Conservation (phyloP, 2,797 vertebrate genomes). For the Toxotes lorentzi region DNA sequence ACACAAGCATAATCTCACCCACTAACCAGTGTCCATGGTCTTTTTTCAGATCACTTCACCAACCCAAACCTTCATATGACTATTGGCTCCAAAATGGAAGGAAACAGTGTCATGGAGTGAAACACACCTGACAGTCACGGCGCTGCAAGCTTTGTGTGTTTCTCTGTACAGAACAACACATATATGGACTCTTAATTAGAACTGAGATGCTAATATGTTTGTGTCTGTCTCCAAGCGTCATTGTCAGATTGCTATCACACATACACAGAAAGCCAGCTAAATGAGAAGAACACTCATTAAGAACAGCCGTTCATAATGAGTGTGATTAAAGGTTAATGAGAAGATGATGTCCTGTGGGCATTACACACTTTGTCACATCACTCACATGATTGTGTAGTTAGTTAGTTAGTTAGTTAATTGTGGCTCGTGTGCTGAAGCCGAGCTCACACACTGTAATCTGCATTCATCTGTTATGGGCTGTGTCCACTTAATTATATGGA, state of each 20-base stretch:
- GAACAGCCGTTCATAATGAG: constrained; percentile 24
- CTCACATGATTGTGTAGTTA: neutral
- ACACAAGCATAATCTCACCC: neutral
- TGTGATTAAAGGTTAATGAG: constrained; percentile 45
- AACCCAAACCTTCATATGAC: constrained; percentile 68
- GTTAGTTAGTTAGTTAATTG: neutral
- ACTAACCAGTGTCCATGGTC: neutral
- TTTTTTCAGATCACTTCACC: constrained; percentile 84
- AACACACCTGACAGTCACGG: constrained; percentile 1
- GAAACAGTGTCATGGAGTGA: constrained; percentile 44
- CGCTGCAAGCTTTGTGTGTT: neutral
- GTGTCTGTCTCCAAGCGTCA: neutral
- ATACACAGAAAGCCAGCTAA: neutral
- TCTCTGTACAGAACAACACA: neutral
- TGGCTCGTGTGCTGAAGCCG: neutral
- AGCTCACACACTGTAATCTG: neutral
- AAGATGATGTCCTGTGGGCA: constrained; percentile 23
- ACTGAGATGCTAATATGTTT: neutral
- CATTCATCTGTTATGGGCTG: neutral
- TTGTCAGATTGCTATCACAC: constrained; percentile 1
- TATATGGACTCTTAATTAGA: neutral
- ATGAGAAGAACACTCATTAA: neutral
- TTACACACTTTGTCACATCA: constrained; percentile 38
- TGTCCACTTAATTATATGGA: neutral
- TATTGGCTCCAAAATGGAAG: constrained; percentile 59